These are phyloP conservation scores for Gallinago nigripennis DNA, from an alignment of 2,797 vertebrate species.

Conservation along the genomic window DNA sequence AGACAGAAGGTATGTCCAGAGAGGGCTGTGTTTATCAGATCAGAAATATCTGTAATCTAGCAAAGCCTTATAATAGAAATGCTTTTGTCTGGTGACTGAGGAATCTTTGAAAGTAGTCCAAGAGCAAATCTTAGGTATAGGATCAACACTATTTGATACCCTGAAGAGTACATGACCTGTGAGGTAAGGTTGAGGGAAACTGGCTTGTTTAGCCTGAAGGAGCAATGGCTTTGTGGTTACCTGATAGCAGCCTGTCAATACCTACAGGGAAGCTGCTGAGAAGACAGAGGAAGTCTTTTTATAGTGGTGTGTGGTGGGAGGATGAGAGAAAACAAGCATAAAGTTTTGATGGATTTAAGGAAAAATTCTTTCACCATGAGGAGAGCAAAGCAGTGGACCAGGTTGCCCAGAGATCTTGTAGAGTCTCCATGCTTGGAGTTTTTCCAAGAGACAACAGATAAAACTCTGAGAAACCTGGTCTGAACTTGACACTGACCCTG, in stretches of 20 bases:
- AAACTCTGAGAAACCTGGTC: neutral
- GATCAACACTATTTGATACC: neutral
- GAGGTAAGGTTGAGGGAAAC: neutral
- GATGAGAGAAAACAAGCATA: neutral
- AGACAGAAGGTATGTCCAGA: neutral
- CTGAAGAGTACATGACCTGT: fast-evolving
- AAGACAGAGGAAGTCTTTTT: neutral
- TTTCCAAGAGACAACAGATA: neutral
- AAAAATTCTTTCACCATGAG: neutral
- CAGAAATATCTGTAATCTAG: neutral
- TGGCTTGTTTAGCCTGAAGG: neutral
- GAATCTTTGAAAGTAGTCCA: neutral
- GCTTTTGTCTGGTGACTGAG: neutral
- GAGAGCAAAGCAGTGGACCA: neutral
- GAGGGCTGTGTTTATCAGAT: neutral
- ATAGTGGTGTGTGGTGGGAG: neutral
- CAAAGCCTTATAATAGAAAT: neutral
- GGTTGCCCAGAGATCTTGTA: neutral
- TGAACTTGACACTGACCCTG: neutral
- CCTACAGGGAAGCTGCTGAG: neutral
- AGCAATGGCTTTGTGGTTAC: neutral
- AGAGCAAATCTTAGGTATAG: neutral
- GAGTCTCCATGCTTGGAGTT: neutral
- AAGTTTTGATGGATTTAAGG: neutral
- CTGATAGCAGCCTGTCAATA: neutral